phyloP scores from a whole-genome alignment of 2,888 invertebrate species.

The Diabrotica balteata region DNA sequence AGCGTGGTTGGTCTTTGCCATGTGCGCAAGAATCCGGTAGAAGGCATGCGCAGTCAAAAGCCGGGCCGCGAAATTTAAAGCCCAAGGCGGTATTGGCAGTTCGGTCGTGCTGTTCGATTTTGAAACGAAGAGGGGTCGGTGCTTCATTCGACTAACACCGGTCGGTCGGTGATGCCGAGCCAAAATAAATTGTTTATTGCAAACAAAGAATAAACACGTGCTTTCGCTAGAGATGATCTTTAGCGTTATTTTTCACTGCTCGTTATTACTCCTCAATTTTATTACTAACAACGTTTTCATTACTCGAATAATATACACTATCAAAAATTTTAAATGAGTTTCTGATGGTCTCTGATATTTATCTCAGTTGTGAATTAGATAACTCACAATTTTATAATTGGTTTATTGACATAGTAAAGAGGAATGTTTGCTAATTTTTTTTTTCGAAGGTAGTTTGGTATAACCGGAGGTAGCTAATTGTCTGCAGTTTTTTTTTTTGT shows the following conservation, averaged over 20 bases:
- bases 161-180: conserved; percentile 30
- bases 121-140: conserved; percentile 12
- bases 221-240: conserved; percentile 26
- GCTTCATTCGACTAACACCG: conserved; percentile 10
- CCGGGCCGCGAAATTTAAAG: conserved; percentile 42
- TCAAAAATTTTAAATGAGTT: background rate
- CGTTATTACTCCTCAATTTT: conserved; percentile 27
- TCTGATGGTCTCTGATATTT: background rate
- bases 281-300: conserved; percentile 18
- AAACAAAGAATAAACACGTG: conserved; percentile 51
- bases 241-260: conserved; percentile 26
- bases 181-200: conserved; percentile 44
- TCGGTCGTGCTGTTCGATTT: conserved; percentile 29
- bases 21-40: conserved; percentile 60
- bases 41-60: conserved; percentile 60
- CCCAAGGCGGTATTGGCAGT: conserved; percentile 28
- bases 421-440: no score
- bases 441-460: no score
- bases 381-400: no score
- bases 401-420: no score
- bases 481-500: no score
- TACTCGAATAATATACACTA: no score
- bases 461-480: no score
- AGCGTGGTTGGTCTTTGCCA: conserved; percentile 52
- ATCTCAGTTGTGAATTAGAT: no score